Base-by-base conservation (phyloP, 1,140 invertebrate genomes). In the Schmidtea mediterranea region DNA sequence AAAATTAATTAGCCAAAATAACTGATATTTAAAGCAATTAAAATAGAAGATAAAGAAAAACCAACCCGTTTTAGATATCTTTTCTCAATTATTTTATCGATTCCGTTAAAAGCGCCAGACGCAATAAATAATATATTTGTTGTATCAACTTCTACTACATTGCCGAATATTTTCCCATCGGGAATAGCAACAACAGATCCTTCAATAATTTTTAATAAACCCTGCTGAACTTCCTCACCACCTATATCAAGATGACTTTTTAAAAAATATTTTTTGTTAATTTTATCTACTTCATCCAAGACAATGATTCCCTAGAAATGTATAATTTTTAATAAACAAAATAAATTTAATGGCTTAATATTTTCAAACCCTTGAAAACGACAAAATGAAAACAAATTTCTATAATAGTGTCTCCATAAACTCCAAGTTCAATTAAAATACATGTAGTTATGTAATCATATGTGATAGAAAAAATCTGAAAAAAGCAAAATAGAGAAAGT, bases 51-150 rank as follows among this genome's bases (percentile, higher is more conserved):
- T 32, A 32, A 10, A 52, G 53, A 57, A 38, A 50, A 53, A 32
- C 46, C 52, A 59, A 79, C 78, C 68, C 89, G 90, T 72, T 92
- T 80, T 67, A 89, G 89, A 69, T 80, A 80, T 56, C 90, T 72
- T 45, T 83, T 72, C 43, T 77, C 79, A 37, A 98, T 81, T 41
- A 97, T 74, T 55, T 84, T 75, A 62, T 97, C 90, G 1, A 98
- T 68, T 1, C 87, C 87, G 63, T 84, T 94, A 59, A 94, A 98
- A 10, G 90, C 90, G 13, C 90, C 92, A 49, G 87, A 94, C 1
- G 83, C 87, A 12, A 98, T 82, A 69, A 98, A 98, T 8, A 98
- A 68, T 54, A 98, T 97, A 66, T 98, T 95, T 32, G 89, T 94
- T 24, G 92, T 98, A 62, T 98, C 92, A 1, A 98, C 80, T 63